Evolutionary conservation across 2,888 invertebrate species (phyloP), one percentile per base, ranked within the genome.

Genomic region (Plagodis dolabraria): DNA sequence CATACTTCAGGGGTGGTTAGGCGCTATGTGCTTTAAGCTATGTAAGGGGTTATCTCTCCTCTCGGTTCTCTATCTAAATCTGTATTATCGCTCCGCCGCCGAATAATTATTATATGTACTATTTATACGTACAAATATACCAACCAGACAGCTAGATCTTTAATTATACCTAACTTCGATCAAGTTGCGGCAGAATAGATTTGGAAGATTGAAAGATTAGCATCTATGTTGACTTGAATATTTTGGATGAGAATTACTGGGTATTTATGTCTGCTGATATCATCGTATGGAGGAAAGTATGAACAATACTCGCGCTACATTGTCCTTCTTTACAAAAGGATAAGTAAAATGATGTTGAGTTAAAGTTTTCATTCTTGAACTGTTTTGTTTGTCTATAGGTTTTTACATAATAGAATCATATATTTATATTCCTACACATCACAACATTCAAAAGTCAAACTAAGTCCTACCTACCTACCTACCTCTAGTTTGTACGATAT

Each of bases 1-100:
- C 56, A 65, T 92, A 84, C 83, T 0, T 33, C 0, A 60, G 60
- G 72, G 89, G 86, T 74, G 83, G 86, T 51, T 57, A 57, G 81
- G 87, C 87, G 85, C 85, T 91, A 91, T 91, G 86, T 91, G 87
- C 87, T 87, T 75, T 85, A 83, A 90, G 89, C 92, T 92, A 91
- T 91, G 89, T 91, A 90, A 86, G 89, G 89, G 92, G 92, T 92
- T 92, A 92, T 92, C 92, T 90, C 77, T 74, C 79, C 82, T 78
- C 85, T 77, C 81, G 82, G 73, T 75, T 83, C 85, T 82, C 87
- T 92, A 92, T 92, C 92, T 90, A 87, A 89, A 92, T 92, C 92
- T 91, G 88, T 91, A 86, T 86, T 89, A 92, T 92, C 92, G 86
- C 87, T 83, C 85, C 86, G 82, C 80, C 80, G 80, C 87, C 88